Evolutionary conservation across 2,113 vertebrate species (phyloP), one percentile per base, ranked within the genome.

Genomic region (Hucho hucho): DNA sequence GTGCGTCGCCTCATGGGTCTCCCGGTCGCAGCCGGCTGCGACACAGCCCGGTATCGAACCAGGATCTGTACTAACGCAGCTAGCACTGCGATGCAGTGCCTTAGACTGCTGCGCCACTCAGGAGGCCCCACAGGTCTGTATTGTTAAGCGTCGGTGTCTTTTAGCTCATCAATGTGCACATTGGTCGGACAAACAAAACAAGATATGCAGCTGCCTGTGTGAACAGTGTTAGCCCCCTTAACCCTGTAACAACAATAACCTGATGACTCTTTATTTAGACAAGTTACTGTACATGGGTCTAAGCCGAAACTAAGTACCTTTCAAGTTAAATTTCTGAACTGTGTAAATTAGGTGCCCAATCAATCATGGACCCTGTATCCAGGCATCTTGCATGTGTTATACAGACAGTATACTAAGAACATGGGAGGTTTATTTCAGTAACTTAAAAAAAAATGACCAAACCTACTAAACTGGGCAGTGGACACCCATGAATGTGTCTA

Each of bases 171-270:
- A 81, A 66, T 68, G 22, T 43, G 78, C 89, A 87, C 65, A 75
- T 88, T 78, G 78, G 84, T 88, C 79, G 77, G 84, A 88, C 77
- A 83, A 70, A 70, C 64, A 79, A 81, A 83, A 83, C 81, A 77
- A 58, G 53, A 6, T 9, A 78, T 18, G 13, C 87, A 91, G 83
- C 82, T 89, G 84, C 77, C 37, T 37, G 56, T 72, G 49, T 46
- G 77, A 64, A 5, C 29, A 29, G 0, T 5, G 29, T 29, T 29
- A 29, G 4, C 29, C 4, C 29, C 80, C 77, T 76, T 69, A 49
- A 49, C 13, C 46, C 46, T 49, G 46, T 12, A 49, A 49, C 13
- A 49, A 49, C 13, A 49, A 3, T 4, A 49, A 11, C 46, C 46
- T 13, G 46, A 13, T 49, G 12, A 49, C 46, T 49, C 46, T 49